Evolutionary conservation across 1,140 invertebrate species (phyloP).

Genomic region (Bombus soroeensis): DNA sequence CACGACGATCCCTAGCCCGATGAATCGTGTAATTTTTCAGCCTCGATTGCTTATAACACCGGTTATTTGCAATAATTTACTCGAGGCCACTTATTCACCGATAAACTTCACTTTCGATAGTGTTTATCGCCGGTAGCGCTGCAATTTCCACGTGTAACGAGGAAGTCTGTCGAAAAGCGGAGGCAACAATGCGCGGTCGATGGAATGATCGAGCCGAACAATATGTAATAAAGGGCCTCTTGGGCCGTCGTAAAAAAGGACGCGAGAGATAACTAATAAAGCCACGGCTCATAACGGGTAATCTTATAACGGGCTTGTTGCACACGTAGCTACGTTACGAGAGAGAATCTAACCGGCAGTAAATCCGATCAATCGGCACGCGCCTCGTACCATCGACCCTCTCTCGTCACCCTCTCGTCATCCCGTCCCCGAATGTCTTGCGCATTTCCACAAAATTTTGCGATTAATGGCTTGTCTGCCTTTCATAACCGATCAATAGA

Average conservation of each 20-base stretch:
- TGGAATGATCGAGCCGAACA: not conserved
- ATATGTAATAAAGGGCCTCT: conserved; percentile 49
- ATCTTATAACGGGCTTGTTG: conserved; percentile 75
- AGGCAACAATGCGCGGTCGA: conserved; percentile 6
- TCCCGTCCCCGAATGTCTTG: conserved; percentile 24
- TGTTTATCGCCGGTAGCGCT: conserved; percentile 1
- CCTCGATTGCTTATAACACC: too few species aligned
- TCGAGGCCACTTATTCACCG: not conserved
- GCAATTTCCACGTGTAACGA: conserved; percentile 4
- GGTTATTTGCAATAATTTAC: not conserved
- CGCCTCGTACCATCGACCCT: conserved; percentile 30
- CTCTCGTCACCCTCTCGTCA: too few species aligned
- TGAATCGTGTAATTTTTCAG: not conserved
- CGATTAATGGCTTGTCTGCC: conserved; percentile 18
- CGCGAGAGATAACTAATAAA: conserved; percentile 61
- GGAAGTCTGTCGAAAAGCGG: not conserved
- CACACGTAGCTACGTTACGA: conserved; percentile 65
- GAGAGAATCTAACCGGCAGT: conserved; percentile 62
- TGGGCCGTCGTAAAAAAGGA: conserved; percentile 45
- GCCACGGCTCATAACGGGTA: conserved; percentile 63
- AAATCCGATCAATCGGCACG: conserved; percentile 63
- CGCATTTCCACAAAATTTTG: conserved; percentile 42
- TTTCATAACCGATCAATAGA: conserved; percentile 12
- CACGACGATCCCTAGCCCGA: not conserved
- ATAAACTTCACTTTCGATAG: not conserved